These are phyloP conservation scores for Pteropus rufus DNA, from an alignment of 2,797 vertebrate genomes.

Conservation along the genomic window DNA sequence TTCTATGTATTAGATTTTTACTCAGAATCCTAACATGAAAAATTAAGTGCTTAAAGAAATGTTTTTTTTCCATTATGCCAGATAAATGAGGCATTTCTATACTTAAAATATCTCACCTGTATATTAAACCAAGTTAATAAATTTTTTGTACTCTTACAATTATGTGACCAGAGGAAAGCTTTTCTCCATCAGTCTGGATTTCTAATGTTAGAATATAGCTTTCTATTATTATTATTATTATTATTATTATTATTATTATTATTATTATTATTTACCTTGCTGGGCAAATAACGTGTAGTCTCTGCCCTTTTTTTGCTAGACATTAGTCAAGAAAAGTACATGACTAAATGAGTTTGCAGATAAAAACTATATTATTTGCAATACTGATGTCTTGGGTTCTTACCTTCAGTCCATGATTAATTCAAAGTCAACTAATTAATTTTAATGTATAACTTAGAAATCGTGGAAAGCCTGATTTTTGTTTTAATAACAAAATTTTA, in stretches of 20 bases:
- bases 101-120: background rate
- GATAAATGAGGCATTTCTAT: background rate
- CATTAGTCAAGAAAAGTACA: background rate
- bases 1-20: background rate
- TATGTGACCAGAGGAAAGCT: background rate
- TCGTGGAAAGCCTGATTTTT: background rate
- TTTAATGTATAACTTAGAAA: constrained; percentile 37
- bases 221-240: background rate
- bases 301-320: background rate
- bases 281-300: background rate
- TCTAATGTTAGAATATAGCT: background rate
- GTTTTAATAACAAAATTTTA: constrained; percentile 16
- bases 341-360: background rate
- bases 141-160: background rate
- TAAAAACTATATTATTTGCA: constrained; percentile 6
- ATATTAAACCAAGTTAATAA: background rate
- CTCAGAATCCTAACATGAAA: background rate
- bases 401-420: background rate
- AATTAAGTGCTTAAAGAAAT: constrained; percentile 15
- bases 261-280: constrained; percentile 31
- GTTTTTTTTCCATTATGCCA: background rate
- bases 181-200: background rate
- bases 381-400: background rate
- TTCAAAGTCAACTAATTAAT: background rate
- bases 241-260: background rate